These are phyloP conservation scores for Phoenicopterus ruber DNA, from an alignment of 2,113 vertebrate genomes.

Conservation along the genomic window DNA sequence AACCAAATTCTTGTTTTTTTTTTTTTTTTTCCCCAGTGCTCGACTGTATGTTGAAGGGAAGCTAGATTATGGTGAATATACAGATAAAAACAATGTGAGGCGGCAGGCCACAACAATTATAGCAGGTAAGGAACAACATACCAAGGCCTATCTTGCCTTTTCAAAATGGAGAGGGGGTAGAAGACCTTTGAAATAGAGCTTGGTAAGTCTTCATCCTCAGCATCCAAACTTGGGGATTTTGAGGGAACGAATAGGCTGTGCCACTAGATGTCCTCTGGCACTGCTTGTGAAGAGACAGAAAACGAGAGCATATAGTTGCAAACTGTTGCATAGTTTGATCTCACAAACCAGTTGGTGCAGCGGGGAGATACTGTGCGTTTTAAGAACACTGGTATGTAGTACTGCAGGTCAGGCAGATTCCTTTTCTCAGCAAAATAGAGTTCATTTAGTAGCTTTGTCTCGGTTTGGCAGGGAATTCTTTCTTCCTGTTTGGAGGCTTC, in stretches of 20 bases:
- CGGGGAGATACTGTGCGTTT: neutral
- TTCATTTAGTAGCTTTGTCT: neutral
- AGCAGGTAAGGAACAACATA: constrained; percentile 78
- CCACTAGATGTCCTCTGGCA: neutral
- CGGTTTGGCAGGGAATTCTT: neutral
- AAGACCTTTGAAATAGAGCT: neutral
- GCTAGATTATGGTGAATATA: constrained; percentile 95
- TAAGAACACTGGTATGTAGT: neutral
- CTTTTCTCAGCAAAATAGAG: neutral
- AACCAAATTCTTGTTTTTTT: neutral
- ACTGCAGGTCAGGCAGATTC: neutral
- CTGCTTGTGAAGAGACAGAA: neutral
- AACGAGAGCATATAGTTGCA: neutral
- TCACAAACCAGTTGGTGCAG: neutral
- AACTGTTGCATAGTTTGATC: neutral
- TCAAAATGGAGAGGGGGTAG: neutral
- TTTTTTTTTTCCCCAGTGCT: constrained; percentile 68
- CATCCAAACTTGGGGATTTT: neutral
- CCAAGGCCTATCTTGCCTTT: neutral
- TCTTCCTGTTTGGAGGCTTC: neutral
- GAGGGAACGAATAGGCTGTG: neutral
- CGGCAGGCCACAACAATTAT: constrained; percentile 95
- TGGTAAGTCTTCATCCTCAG: neutral
- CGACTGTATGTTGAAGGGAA: constrained; percentile 92
- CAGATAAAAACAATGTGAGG: constrained; percentile 92